Percentiles rank a stretch among this genome's conserved stretches.
phyloP scores from a whole-genome alignment of 2,888 invertebrate genomes.

The Hanleya hanleyi region DNA sequence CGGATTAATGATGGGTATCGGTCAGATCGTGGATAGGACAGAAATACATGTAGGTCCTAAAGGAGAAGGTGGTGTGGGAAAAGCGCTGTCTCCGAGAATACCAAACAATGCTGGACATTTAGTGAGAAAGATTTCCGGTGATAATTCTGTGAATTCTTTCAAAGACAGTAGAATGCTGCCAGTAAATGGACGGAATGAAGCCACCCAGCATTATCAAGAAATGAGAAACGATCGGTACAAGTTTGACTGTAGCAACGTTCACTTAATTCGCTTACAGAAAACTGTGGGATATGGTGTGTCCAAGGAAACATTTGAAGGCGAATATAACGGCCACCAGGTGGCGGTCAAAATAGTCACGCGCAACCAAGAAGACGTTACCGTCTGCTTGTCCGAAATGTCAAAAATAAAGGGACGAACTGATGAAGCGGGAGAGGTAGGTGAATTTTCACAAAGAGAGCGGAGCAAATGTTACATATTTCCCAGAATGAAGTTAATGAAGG shows the following conservation, averaged over 20 bases:
- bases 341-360: constrained; percentile 71
- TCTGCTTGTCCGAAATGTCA: constrained; percentile 53
- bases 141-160: too few species aligned
- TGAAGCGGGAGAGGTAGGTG: not conserved
- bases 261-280: constrained; percentile 53
- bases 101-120: too few species aligned
- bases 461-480: constrained; percentile 58
- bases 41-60: too few species aligned
- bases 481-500: constrained; percentile 70
- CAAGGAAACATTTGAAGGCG: constrained; percentile 65
- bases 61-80: too few species aligned
- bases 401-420: not conserved
- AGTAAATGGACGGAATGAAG: too few species aligned
- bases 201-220: too few species aligned
- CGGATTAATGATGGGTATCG: too few species aligned
- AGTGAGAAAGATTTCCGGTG: too few species aligned
- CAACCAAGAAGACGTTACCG: constrained; percentile 62
- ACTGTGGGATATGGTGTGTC: constrained; percentile 69
- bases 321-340: constrained; percentile 50
- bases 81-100: too few species aligned
- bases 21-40: too few species aligned
- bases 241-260: constrained; percentile 65
- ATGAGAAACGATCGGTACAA: too few species aligned
- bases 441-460: not conserved
- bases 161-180: too few species aligned